Evolutionary conservation across 2,113 vertebrate genomes (phyloP), one percentile per base, ranked within the genome.

Genomic region (Verasper variegatus): DNA sequence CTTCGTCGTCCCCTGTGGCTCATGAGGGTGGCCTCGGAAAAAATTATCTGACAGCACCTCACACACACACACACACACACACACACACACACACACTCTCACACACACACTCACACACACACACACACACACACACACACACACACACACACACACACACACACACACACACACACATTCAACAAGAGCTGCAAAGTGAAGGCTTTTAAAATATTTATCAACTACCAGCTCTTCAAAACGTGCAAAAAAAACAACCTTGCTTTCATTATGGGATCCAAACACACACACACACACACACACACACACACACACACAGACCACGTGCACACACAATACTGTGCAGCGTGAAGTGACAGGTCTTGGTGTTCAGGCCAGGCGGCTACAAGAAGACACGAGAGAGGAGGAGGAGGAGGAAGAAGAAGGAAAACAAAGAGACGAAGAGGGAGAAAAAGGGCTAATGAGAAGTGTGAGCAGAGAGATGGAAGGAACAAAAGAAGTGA

Each of bases 141-240:
- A 55, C 24, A 42, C 42, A 57, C 66, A 67, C 0, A 15, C 66
- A 62, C 58, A 61, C 83, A 76, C 71, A 66, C 71, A 60, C 42
- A 49, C 49, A 37, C 40, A 37, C 37, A 59, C 69, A 64, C 0
- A 68, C 11, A 70, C 74, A 58, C 70, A 78, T 23, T 45, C 75
- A 81, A 60, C 60, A 78, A 64, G 68, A 77, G 58, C 76, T 66
- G 77, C 78, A 86, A 89, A 91, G 87, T 86, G 81, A 84, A 56
- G 60, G 55, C 64, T 86, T 59, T 49, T 91, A 47, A 89, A 91
- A 87, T 88, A 90, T 92, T 90, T 37, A 91, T 79, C 20, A 0
- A 23, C 70, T 76, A 66, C 84, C 47, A 76, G 79, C 81, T 86
- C 73, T 85, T 86, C 81, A 90, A 74, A 83, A 52, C 51, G 10